Percentiles rank a stretch among this genome's conserved stretches.
These are phyloP conservation scores for Clarias fuscus DNA, from an alignment of 2,797 vertebrate species.

Conservation along the genomic window DNA sequence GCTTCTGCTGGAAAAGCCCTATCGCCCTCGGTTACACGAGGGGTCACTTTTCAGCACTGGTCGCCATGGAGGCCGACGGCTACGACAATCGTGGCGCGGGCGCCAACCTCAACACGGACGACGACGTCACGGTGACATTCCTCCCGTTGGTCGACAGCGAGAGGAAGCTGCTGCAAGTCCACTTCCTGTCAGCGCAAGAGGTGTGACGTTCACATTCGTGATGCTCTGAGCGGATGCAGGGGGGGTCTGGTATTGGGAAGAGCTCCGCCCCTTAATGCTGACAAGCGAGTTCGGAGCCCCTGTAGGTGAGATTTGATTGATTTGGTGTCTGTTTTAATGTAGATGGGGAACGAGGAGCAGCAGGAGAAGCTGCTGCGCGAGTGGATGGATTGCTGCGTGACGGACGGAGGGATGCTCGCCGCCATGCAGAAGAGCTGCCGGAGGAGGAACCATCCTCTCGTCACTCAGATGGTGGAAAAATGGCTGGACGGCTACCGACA, in stretches of 20 bases:
- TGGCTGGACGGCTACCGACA: slow-evolving; percentile 96
- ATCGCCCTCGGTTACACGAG: slow-evolving; percentile 97
- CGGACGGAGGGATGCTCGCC: slow-evolving; percentile 91
- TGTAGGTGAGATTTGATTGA: neutral
- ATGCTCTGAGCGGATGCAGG: neutral
- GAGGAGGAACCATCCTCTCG: slow-evolving; percentile 89
- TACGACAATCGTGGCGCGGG: slow-evolving; percentile 96
- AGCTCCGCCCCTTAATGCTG: neutral
- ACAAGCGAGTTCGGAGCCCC: too few relatives aligned
- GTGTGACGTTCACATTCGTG: slow-evolving; percentile 62
- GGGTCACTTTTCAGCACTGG: slow-evolving; percentile 98
- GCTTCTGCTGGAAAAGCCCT: slow-evolving; percentile 99
- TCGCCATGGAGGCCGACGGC: slow-evolving; percentile 98
- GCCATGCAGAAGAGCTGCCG: slow-evolving; percentile 96
- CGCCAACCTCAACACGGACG: slow-evolving; percentile 96
- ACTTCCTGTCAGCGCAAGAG: slow-evolving; percentile 98
- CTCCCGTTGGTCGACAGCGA: slow-evolving; percentile 96
- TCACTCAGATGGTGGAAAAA: slow-evolving; percentile 98
- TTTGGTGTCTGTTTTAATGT: neutral
- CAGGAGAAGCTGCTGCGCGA: slow-evolving; percentile 93
- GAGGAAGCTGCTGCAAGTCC: slow-evolving; percentile 93
- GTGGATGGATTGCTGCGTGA: slow-evolving; percentile 99
- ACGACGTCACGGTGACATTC: slow-evolving; percentile 94
- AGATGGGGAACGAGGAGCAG: slow-evolving; percentile 98
- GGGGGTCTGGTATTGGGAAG: neutral